Evolutionary conservation across 35 echinoderm and acorn worm species (phyloP), one percentile per base, ranked within the genome.

Genomic region (Acanthaster planci): DNA sequence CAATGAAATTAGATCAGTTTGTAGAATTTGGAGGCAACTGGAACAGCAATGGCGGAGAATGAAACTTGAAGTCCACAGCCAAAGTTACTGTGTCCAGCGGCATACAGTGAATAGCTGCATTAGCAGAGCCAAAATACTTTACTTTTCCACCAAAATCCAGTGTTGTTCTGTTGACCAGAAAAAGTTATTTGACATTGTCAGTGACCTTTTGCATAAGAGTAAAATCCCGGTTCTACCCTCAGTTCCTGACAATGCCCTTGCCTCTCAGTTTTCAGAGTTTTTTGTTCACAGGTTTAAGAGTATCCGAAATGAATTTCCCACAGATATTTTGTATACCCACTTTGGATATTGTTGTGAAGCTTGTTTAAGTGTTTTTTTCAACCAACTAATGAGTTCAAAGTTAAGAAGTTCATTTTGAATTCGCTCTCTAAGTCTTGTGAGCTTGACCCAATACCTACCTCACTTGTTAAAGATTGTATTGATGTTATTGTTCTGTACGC

Each of bases 401-500:
- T 31, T 67, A 26, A 67, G 21, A 31, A 67, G 47, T 26, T 84
- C 0, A 31, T 60, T 29, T 56, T 37, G 52, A 39, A 8, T 36
- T 58, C 82, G 17, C 82, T 54, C 5, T 12, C 84, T 0, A 86
- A 86, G 47, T 86, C 64, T 17, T 86, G 60, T 77, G 26, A 86
- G 39, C 67, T 86, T 19, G 84, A 86, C 67, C 60, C 84, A 8
- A 77, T 86, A 5, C 84, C 84, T 7, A 86, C 84, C 21, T 77
- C 44, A 26, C 47, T 90, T 67, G 26, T 84, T 14, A 90, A 90
- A 78, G 22, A 84, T 8, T 84, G 81, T 79, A 38, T 56, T 84
- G 72, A 84, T 89, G 79, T 26, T 15, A 34, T 89, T 75, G 78
- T 58, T 76, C 87, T 78, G n/a, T 40, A 12, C 31, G 75, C 82